These are phyloP conservation scores for Malachius bipustulatus DNA, from an alignment of 2,888 invertebrate species.

Conservation along the genomic window DNA sequence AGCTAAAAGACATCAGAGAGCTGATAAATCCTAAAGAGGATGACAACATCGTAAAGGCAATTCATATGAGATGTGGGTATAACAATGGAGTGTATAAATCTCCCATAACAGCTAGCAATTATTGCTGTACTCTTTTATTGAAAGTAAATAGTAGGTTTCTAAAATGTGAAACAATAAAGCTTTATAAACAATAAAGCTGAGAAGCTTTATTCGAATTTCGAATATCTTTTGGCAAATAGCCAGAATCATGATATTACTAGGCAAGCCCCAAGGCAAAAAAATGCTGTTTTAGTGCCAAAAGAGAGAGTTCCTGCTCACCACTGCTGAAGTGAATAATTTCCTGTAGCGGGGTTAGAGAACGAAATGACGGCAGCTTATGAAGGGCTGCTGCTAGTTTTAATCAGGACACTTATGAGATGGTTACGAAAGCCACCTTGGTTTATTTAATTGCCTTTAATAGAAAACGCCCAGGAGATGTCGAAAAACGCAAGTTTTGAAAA, in stretches of 20 bases:
- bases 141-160: background rate
- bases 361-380: background rate
- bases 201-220: background rate
- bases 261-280: background rate
- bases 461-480: conserved; percentile 4
- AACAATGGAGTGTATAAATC: background rate
- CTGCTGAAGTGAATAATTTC: background rate
- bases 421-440: background rate
- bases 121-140: background rate
- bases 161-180: background rate
- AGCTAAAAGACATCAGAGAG: background rate
- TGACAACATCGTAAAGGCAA: background rate
- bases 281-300: background rate
- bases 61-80: background rate
- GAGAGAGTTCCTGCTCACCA: background rate
- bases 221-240: background rate
- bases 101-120: background rate
- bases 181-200: background rate
- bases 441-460: conserved; percentile 6
- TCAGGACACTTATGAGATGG: background rate
- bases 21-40: background rate
- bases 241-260: conserved; percentile 6
- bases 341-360: background rate
- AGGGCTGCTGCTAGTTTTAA: background rate
- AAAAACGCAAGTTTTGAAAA: conserved; percentile 2